Percentiles rank a stretch among this genome's conserved stretches.
phyloP scores from a whole-genome alignment of 2,797 vertebrate species.

The Apogon hyalosoma region DNA sequence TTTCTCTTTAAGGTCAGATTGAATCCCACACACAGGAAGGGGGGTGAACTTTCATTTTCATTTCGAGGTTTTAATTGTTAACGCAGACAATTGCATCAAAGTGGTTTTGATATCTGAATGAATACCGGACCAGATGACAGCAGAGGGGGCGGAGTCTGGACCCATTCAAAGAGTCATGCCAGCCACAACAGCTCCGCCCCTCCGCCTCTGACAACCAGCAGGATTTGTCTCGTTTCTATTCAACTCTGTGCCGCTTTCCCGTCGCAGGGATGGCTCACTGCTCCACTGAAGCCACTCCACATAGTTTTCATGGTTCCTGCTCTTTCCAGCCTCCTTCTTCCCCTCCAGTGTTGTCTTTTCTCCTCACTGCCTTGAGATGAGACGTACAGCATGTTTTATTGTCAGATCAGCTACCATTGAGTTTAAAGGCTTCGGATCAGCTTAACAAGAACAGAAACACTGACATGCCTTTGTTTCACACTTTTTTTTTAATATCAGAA shows the following conservation, averaged over 20 bases:
- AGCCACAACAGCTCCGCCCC: not conserved
- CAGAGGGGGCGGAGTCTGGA: not conserved
- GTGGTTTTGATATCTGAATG: not conserved
- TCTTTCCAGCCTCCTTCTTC: slow-evolving; percentile 51
- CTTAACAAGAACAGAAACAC: slow-evolving; percentile 23
- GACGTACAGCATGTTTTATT: slow-evolving; percentile 19
- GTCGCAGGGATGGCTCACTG: slow-evolving; percentile 49
- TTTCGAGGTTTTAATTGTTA: not conserved
- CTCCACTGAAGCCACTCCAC: slow-evolving; percentile 57
- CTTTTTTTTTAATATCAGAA: no score
- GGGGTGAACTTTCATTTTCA: not conserved
- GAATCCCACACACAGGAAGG: no score
- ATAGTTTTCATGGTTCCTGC: slow-evolving; percentile 65
- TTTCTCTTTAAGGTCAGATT: no score
- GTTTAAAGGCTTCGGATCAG: slow-evolving; percentile 9
- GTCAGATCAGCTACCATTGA: slow-evolving; percentile 14
- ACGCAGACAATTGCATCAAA: no score
- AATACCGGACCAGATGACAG: not conserved
- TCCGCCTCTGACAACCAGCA: slow-evolving; percentile 9
- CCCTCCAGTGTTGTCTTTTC: slow-evolving; percentile 28
- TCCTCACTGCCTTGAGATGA: slow-evolving; percentile 31
- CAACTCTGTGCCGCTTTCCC: slow-evolving; percentile 9
- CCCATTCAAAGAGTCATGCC: not conserved
- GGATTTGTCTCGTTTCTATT: slow-evolving; percentile 37
- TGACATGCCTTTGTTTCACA: no score